Base-by-base conservation (phyloP, 2,797 vertebrate species). In the Microctenopoma stevenorrisi region DNA sequence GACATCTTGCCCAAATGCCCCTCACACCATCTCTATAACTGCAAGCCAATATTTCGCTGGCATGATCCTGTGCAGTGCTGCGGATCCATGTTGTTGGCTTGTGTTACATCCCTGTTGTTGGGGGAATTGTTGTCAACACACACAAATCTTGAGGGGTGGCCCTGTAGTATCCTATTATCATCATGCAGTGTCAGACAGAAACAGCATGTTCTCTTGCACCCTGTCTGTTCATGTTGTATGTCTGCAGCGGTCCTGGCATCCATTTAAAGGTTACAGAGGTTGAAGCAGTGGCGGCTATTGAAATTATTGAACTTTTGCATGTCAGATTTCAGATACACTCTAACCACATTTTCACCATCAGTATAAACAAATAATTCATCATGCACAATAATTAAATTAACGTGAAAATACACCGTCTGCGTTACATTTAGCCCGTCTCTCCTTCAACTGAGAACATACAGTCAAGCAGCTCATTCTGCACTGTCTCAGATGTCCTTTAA, bases 131-230 rank as follows among this genome's bases (percentile, higher is more conserved):
- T 71, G 75, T 72, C 63, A 50, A 48, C 52, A 46, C 54, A 35
- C 47, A 64, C 30, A 25, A 49, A 72, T 79, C 66, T 59, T 57
- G 14, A 44, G 54, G 68, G 58, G 68, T 38, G 59, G 63, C 30
- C 57, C 69, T 67, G 64, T 57, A 74, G 47, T 64, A 40, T 83
- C 56, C 28, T 64, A 57, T 86, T 72, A 86, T 64, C 61, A 50
- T 76, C 73, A 83, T 26, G 18, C 40, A 60, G 55, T 61, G 46
- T 56, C 53, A 76, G 80, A 79, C 70, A 67, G 69, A 51, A 76
- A 71, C 85, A 78, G 70, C 72, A 68, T 76, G 82, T 85, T 86
- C 65, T 62, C 61, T 38, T 44, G 48, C 62, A 63, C 30, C 60
- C 62, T 7, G 38, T 64, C 50, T 42, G 73, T 68, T 78, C 80